Conservation (phyloP, 2,113 vertebrate genomes). For the Oncorhynchus kisutch region DNA sequence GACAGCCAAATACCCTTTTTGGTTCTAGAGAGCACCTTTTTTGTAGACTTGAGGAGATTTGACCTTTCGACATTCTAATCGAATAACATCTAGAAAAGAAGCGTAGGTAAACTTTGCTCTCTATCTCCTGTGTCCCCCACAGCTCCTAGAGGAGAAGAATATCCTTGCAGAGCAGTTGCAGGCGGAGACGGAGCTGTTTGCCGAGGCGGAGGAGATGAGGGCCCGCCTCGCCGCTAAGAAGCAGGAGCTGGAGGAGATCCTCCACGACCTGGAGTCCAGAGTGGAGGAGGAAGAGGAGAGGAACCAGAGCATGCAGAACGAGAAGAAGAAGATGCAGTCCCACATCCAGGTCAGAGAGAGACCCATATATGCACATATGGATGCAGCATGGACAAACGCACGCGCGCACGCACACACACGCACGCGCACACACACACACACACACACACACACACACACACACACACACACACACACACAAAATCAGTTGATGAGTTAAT, state of each 20-base stretch:
- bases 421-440: neutral
- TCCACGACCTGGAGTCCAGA: slow-evolving; percentile 93
- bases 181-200: slow-evolving; percentile 96
- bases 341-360: slow-evolving; percentile 86
- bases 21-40: too few species aligned
- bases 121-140: neutral
- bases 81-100: neutral
- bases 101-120: neutral
- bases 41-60: too few species aligned
- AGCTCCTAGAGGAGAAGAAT: slow-evolving; percentile 95
- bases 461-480: neutral
- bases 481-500: neutral
- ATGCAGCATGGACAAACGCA: too few species aligned
- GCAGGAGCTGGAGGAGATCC: slow-evolving; percentile 95
- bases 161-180: slow-evolving; percentile 97
- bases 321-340: slow-evolving; percentile 98
- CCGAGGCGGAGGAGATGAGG: slow-evolving; percentile 97
- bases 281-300: slow-evolving; percentile 97
- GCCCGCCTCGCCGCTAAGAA: slow-evolving; percentile 93
- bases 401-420: neutral
- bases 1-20: too few species aligned
- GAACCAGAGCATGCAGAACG: slow-evolving; percentile 91
- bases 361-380: neutral
- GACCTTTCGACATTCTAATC: neutral
- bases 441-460: neutral